phyloP scores from a whole-genome alignment of 2,113 vertebrate genomes.

The Oostethus manadensis region DNA sequence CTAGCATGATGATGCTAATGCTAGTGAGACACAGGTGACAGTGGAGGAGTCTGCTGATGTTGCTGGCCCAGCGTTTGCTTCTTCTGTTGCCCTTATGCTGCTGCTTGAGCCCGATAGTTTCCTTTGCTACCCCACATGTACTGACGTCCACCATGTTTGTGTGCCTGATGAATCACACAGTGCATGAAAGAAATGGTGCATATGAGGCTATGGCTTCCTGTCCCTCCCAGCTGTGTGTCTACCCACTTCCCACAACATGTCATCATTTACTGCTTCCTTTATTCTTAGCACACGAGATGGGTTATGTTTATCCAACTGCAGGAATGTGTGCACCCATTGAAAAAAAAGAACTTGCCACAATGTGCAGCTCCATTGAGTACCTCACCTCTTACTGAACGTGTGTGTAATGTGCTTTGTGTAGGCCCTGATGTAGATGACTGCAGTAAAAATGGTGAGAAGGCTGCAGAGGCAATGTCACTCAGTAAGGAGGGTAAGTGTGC shows the following conservation, averaged over 20 bases:
- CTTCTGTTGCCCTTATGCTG: not conserved
- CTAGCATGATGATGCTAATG: slow-evolving; percentile 38
- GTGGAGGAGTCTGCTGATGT: slow-evolving; percentile 56
- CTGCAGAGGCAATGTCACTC: slow-evolving; percentile 87
- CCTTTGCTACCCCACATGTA: not conserved
- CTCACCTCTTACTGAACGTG: slow-evolving; percentile 10
- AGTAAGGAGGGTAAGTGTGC: slow-evolving; percentile 84
- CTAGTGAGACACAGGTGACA: slow-evolving; percentile 53
- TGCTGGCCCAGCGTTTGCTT: slow-evolving; percentile 39
- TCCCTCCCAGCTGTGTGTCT: slow-evolving; percentile 12
- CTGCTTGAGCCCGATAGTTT: not conserved
- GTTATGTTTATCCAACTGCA: not conserved
- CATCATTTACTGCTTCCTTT: no score
- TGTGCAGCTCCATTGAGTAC: not conserved
- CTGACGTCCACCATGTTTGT: not conserved
- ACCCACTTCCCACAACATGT: no score
- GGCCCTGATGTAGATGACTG: slow-evolving; percentile 79
- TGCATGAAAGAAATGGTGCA: no score
- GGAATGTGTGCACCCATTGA: not conserved
- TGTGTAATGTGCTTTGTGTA: slow-evolving; percentile 47
- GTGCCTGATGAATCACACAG: not conserved
- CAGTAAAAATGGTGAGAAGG: slow-evolving; percentile 80
- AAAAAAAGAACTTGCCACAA: not conserved
- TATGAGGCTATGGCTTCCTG: not conserved
- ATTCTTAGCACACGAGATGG: no score